Evolutionary conservation across 2,888 invertebrate genomes (phyloP).

Genomic region (Tenthredo notha): DNA sequence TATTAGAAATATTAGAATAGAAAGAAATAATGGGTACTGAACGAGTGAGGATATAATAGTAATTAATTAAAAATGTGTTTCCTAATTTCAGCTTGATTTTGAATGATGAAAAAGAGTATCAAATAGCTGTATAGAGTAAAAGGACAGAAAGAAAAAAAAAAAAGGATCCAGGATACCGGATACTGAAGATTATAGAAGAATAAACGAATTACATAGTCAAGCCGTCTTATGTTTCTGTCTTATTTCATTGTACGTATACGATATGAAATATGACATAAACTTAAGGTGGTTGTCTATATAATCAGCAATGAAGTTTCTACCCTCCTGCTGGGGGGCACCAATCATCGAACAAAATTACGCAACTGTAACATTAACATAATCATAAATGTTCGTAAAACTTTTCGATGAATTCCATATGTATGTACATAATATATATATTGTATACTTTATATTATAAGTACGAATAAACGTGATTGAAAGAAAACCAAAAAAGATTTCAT

Average conservation of each 20-base stretch:
- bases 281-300: conserved; percentile 78
- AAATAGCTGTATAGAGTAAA: too few species aligned
- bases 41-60: not conserved
- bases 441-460: not conserved
- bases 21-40: not conserved
- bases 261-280: conserved; percentile 79
- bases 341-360: not conserved
- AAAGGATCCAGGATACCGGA: not conserved
- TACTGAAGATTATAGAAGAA: not conserved
- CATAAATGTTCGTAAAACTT: not conserved
- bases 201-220: conserved; percentile 71
- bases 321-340: not conserved
- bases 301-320: conserved; percentile 65
- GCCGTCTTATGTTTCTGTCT: conserved; percentile 79
- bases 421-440: not conserved
- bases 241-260: conserved; percentile 77
- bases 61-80: not conserved
- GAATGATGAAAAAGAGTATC: not conserved
- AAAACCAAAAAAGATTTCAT: not conserved
- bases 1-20: too few species aligned
- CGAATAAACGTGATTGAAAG: not conserved
- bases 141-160: not conserved
- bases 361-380: not conserved
- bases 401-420: not conserved
- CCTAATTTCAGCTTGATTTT: not conserved